Evolutionary conservation across 2,888 invertebrate genomes (phyloP), one percentile per base, ranked within the genome.

Genomic region (Lysandra coridon): DNA sequence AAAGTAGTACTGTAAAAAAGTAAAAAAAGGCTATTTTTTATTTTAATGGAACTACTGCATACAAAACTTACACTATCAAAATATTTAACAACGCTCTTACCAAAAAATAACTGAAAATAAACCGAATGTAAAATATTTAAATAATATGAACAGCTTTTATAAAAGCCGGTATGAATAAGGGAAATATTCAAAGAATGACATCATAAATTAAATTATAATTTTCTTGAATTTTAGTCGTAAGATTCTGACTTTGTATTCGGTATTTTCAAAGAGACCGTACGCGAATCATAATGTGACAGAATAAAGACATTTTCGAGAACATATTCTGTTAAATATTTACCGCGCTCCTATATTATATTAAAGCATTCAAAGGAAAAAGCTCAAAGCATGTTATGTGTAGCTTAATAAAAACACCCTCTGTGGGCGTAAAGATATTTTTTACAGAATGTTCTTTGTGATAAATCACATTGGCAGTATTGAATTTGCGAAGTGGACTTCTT

Each of bases 401-500:
- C 64, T 64, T 69, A 69, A 69, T 69, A 69, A 33, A 69, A 33
- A 69, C 33, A 69, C 33, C 69, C 69, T 4, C 12, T 64, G 64
- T 30, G 64, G 12, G 30, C 64, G 10, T 64, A 69, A 37, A 69
- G 14, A 69, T 37, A 23, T 69, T 69, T 30, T 69, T 69, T 62
- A 62, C 64, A 69, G 69, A 69, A 69, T 33, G 0, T 69, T 17
- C 69, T 69, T 37, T 69, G 37, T 69, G 33, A 69, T 37, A 69
- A 69, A 69, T 69, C 69, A 69, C 14, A 37, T 69, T 69, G 69
- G 14, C 33, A 33, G 69, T 33, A 69, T 69, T 69, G 69, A 33
- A 69, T 37, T 69, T 69, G 69, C 69, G 33, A 69, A 69, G 69
- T 33, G 69, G 69, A 69, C 69, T 69, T 69, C 33, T 69, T 69